Evolutionary conservation across 2,888 invertebrate species (phyloP).

Genomic region (Macaria liturata): DNA sequence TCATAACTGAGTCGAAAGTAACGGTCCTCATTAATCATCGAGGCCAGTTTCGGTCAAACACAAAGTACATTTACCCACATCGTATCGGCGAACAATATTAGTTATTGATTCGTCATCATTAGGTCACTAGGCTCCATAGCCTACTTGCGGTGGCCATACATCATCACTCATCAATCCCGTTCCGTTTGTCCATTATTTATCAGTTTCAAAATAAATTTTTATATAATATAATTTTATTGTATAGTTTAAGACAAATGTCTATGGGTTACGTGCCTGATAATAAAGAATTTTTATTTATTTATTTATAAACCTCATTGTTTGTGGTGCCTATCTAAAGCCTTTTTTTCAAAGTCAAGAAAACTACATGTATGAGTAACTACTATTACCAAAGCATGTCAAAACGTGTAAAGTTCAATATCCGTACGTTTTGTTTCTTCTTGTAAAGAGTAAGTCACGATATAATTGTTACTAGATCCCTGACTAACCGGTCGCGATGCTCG

Average conservation of each 20-base stretch:
- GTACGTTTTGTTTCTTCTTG: not conserved
- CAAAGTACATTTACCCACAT: slow-evolving; percentile 52
- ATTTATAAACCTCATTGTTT: too few species aligned
- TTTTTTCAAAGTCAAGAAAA: too few species aligned
- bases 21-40: slow-evolving; percentile 79
- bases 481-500: slow-evolving; percentile 2
- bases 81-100: slow-evolving; percentile 58
- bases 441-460: slow-evolving; percentile 5
- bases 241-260: too few species aligned
- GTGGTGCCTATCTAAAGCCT: too few species aligned
- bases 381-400: too few species aligned
- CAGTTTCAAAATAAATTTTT: slow-evolving; percentile 11
- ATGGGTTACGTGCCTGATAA: too few species aligned
- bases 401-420: too few species aligned
- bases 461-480: slow-evolving; percentile 24
- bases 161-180: slow-evolving; percentile 19
- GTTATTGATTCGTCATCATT: slow-evolving; percentile 65
- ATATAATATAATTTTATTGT: too few species aligned
- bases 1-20: slow-evolving; percentile 72
- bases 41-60: slow-evolving; percentile 72
- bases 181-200: slow-evolving; percentile 30
- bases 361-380: too few species aligned
- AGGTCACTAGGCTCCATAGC: slow-evolving; percentile 33
- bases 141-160: slow-evolving; percentile 34
- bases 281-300: too few species aligned